Percentiles rank a stretch among this genome's conserved stretches.
Evolutionary conservation across 2,888 invertebrate species (phyloP).

Genomic region (Agonopterix subpropinquella): DNA sequence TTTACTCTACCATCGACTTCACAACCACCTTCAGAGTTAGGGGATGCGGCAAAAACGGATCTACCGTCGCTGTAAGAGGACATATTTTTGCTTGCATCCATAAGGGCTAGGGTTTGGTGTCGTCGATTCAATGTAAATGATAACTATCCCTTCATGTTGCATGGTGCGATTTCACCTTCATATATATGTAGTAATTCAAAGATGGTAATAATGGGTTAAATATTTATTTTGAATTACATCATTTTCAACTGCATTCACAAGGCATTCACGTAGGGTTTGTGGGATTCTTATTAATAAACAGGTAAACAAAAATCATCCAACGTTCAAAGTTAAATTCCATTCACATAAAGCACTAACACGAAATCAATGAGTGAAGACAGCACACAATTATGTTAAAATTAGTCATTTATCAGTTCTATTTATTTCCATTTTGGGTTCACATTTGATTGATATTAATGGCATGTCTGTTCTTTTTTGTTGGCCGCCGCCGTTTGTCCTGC

Average conservation of each 20-base stretch:
- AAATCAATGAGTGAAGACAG: slow-evolving; percentile 64
- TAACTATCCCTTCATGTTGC: not conserved
- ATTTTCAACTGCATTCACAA: too few relatives aligned
- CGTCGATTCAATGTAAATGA: too few relatives aligned
- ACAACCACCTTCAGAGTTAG: slow-evolving; percentile 84
- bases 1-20: slow-evolving; percentile 81
- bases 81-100: slow-evolving; percentile 1
- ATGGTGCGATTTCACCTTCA: not conserved
- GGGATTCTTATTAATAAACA: too few relatives aligned
- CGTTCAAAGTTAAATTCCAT: not conserved
- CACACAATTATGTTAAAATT: slow-evolving; percentile 28
- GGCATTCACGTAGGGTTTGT: too few relatives aligned
- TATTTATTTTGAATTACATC: too few relatives aligned
- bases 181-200: not conserved
- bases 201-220: not conserved
- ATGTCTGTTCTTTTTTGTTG: slow-evolving; percentile 60
- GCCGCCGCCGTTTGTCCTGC: slow-evolving; percentile 25
- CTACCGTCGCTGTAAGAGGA: slow-evolving; percentile 93
- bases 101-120: not conserved
- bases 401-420: slow-evolving; percentile 3
- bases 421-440: not conserved
- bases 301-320: not conserved
- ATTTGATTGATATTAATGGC: slow-evolving; percentile 47
- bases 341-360: not conserved
- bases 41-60: slow-evolving; percentile 97